phyloP scores from a whole-genome alignment of 2,113 vertebrate species.

The Clinocottus analis region DNA sequence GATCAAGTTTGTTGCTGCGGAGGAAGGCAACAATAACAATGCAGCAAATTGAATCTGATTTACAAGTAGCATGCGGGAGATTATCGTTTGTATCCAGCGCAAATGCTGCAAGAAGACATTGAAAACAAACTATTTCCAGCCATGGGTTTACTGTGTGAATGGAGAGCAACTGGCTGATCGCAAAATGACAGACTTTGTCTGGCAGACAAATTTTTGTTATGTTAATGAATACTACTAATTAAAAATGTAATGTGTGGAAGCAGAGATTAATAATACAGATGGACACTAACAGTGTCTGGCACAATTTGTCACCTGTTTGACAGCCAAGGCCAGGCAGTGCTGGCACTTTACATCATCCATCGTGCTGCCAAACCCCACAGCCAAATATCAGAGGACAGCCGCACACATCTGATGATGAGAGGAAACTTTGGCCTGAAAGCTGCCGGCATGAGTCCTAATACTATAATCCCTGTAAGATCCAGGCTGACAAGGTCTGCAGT shows the following conservation, averaged over 20 bases:
- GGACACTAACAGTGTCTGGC: slow-evolving; percentile 22
- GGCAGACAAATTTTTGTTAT: slow-evolving; percentile 8
- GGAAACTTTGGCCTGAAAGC: not conserved
- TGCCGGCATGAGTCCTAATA: not conserved
- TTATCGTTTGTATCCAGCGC: not conserved
- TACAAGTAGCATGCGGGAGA: not conserved
- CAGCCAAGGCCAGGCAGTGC: slow-evolving; percentile 26
- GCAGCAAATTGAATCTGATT: slow-evolving; percentile 62
- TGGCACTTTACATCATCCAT: not conserved
- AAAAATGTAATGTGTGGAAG: slow-evolving; percentile 8
- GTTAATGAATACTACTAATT: slow-evolving; percentile 38
- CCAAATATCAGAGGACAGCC: slow-evolving; percentile 13
- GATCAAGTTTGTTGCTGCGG: slow-evolving; percentile 87
- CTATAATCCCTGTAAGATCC: not conserved
- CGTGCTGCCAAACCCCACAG: slow-evolving; percentile 36
- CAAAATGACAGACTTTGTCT: slow-evolving; percentile 20
- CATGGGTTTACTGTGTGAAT: not conserved
- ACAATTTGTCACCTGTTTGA: slow-evolving; percentile 15
- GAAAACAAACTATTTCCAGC: not conserved
- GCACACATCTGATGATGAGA: not conserved
- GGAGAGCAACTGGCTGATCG: not conserved
- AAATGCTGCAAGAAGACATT: not conserved
- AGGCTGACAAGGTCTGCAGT: not conserved
- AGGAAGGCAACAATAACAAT: slow-evolving; percentile 78
- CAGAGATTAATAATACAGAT: slow-evolving; percentile 17